Evolutionary conservation across 2,888 invertebrate genomes (phyloP), one percentile per base, ranked within the genome.

Genomic region (Apodemia hepburni): DNA sequence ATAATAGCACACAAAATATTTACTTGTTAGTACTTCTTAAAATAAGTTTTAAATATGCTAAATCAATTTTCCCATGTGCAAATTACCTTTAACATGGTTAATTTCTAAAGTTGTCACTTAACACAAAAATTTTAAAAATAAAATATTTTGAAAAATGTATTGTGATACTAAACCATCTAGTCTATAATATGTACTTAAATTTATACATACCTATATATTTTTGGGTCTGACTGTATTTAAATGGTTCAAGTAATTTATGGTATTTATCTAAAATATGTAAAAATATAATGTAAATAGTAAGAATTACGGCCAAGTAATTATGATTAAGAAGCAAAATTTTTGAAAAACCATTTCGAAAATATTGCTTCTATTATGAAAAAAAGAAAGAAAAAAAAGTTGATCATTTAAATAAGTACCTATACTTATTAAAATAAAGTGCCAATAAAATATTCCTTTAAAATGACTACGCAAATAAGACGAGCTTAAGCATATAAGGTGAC

Each of bases 401-500:
- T 58, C 1, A 33, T 35, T 58, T 54, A 12, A 27, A 54, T 54
- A 12, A 51, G 42, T 42, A 42, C n/a, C n/a, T n/a, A n/a, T n/a
- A 22, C 2, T 22, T 42, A 27, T 6, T 18, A 27, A 35, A 58
- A 35, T 15, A 17, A 59, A 59, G 29, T 22, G 59, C 62, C 59
- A 54, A 60, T 60, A 45, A 54, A 54, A 54, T 54, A 22, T 54
- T 54, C 54, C 54, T 54, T 27, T 15, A 15, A 11, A 54, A 54
- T 27, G 18, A 27, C 27, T 54, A 54, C 27, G 54, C 54, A 54
- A 27, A 54, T 54, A 54, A 22, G 22, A 27, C 27, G 54, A 54
- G 54, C 54, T 54, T 54, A 27, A 54, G 54, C 54, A 11, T 54
- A 54, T 49, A 49, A 49, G 6, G 27, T 27, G 54, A 54, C 54